Conservation (phyloP, 2,113 vertebrate species). For the Dromiciops gliroides region DNA sequence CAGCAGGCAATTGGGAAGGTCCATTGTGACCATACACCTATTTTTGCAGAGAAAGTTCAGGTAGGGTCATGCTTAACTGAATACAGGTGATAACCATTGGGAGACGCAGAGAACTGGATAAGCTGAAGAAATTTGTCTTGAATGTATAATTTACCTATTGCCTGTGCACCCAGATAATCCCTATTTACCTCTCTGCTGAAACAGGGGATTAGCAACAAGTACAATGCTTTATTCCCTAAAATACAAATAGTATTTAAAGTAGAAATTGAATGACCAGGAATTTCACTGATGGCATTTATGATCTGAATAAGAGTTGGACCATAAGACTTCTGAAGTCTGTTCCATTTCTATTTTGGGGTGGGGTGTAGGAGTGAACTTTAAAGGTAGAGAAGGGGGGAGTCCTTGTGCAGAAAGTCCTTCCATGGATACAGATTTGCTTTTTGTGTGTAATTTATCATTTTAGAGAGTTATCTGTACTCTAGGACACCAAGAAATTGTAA, state of each 20-base stretch:
- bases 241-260: not conserved
- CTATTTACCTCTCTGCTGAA: conserved; percentile 7
- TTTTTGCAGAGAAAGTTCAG: conserved; percentile 36
- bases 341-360: too few species aligned
- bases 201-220: not conserved
- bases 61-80: not conserved
- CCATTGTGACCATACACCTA: conserved; percentile 43
- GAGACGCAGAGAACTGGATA: not conserved
- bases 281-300: not conserved
- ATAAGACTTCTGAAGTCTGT: not conserved
- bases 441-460: too few species aligned
- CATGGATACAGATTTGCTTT: too few species aligned
- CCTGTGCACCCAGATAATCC: not conserved
- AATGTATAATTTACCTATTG: not conserved
- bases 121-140: not conserved
- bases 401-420: too few species aligned
- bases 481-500: not conserved
- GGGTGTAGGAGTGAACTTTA: not conserved
- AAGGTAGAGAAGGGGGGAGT: too few species aligned
- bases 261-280: not conserved
- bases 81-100: not conserved
- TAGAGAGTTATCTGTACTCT: not conserved
- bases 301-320: not conserved
- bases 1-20: conserved; percentile 51
- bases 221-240: not conserved